Evolutionary conservation across 1,140 invertebrate genomes (phyloP).

Genomic region (Eurytemora carolleeae): DNA sequence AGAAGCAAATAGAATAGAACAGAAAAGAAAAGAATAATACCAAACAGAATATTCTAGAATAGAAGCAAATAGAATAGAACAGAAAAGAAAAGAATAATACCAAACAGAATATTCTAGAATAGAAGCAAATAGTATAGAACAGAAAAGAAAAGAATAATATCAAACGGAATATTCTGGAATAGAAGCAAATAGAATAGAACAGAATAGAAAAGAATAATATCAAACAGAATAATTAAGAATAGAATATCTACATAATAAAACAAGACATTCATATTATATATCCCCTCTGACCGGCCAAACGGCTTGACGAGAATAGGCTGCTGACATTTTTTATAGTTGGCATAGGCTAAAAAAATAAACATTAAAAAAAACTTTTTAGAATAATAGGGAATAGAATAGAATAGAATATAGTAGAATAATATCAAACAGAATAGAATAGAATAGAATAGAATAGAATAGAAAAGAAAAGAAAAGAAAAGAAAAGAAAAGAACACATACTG

Average conservation of each 20-base stretch:
- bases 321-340: too few relatives aligned
- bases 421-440: not conserved
- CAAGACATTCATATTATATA: too few relatives aligned
- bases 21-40: not conserved
- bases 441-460: not conserved
- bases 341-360: too few relatives aligned
- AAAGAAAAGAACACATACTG: too few relatives aligned
- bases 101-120: not conserved
- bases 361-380: too few relatives aligned
- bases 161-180: too few relatives aligned
- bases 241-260: too few relatives aligned
- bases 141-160: not conserved
- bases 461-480: not conserved
- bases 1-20: not conserved
- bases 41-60: too few relatives aligned
- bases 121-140: not conserved
- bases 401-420: not conserved
- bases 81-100: not conserved
- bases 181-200: not conserved
- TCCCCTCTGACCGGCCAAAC: too few relatives aligned
- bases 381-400: too few relatives aligned
- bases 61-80: too few relatives aligned
- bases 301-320: too few relatives aligned
- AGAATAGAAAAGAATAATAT: not conserved
- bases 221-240: not conserved